Evolutionary conservation across 1,140 invertebrate genomes (phyloP), one percentile per base, ranked within the genome.

Genomic region (Drosophila sproati): DNA sequence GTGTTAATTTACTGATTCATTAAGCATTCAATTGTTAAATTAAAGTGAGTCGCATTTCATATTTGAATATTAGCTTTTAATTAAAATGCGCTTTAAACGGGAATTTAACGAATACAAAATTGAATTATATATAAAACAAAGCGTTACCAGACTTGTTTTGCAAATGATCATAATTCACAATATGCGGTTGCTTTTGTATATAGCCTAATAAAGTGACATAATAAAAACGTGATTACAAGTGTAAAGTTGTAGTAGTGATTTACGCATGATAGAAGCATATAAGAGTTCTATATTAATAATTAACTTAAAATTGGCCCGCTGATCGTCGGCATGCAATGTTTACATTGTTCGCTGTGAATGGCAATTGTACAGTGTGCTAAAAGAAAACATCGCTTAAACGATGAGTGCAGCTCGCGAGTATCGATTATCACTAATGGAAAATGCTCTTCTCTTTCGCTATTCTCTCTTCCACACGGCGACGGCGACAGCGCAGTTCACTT

Each of bases 381-480:
- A 39, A 35, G 6, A 35, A 70, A 50, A n/a, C 12, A 73, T 60
- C 39, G 70, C 12, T 57, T 51, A 52, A 6, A n/a, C 20, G 10
- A 39, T 61, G 12, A 57, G 37, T 35, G 54, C 70, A 37, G 35
- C 28, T 28, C 7, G 8, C 5, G 8, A 59, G 10, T 59, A 60
- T 72, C 70, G 70, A 59, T 61, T 41, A 55, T 73, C 64, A 43
- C 71, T 73, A 69, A 12, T 20, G 20, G 20, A 34, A 39, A 61
- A 31, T 69, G 50, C 64, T 69, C 71, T 73, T 73, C 20, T 68
- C 59, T 73, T 60, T 68, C 69, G 57, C 37, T 57, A 20, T 35
- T 68, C 63, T 60, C 55, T 34, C 52, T 64, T 57, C 41, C 51
- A 37, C 35, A 55, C 41, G 29, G n/a, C 35, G 35, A 69, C 66